phyloP scores from a whole-genome alignment of 2,888 invertebrate species.

The Drosophila mercatorum region DNA sequence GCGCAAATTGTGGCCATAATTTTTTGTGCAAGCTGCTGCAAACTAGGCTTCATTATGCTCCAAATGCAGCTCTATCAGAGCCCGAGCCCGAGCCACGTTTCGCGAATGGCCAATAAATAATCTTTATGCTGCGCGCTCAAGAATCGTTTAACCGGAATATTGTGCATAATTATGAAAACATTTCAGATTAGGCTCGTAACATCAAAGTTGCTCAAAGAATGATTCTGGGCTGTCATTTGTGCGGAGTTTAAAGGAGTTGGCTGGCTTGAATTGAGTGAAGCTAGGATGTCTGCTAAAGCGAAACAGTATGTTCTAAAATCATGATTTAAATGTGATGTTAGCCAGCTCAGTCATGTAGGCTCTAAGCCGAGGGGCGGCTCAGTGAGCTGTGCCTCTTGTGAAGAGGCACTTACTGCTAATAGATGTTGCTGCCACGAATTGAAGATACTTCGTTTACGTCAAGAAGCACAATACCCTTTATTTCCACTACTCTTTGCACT shows the following conservation, averaged over 20 bases:
- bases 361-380: too few species aligned
- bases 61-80: conserved; percentile 56
- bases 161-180: conserved; percentile 1
- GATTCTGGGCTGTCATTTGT: neutral
- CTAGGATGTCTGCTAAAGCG: too few species aligned
- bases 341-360: neutral
- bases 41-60: conserved; percentile 53
- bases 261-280: too few species aligned
- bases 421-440: too few species aligned
- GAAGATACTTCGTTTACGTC: too few species aligned
- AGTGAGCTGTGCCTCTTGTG: neutral
- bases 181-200: neutral
- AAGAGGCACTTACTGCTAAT: too few species aligned
- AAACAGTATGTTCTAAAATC: too few species aligned
- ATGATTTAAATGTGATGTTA: neutral
- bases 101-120: conserved; percentile 40
- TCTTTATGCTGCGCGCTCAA: conserved; percentile 2
- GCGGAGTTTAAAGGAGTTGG: too few species aligned
- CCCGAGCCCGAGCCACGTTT: conserved; percentile 24
- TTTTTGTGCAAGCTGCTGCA: conserved; percentile 51
- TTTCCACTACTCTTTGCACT: too few species aligned
- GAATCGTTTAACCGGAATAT: conserved; percentile 1
- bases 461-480: too few species aligned
- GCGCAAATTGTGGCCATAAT: conserved; percentile 75
- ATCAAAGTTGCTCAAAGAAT: too few species aligned